Percentiles rank a stretch among this genome's conserved stretches.
These are phyloP conservation scores for Plecturocebus donacophilus DNA, from an alignment of 2,113 vertebrate species.

Conservation along the genomic window DNA sequence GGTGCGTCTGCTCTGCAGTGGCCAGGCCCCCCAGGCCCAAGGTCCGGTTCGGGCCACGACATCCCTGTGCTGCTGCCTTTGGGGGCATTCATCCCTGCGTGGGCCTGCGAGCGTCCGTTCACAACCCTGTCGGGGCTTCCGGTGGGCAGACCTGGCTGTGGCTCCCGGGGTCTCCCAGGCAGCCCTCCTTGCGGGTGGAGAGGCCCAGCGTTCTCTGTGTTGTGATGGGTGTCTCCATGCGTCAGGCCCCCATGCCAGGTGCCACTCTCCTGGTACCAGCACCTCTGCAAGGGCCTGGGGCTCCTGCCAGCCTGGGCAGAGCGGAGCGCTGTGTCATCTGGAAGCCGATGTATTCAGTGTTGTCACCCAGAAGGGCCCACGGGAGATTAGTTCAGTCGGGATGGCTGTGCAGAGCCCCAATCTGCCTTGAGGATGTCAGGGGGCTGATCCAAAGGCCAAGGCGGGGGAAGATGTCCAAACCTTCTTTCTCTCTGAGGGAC, in stretches of 20 bases:
- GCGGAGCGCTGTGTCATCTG: fast-evolving
- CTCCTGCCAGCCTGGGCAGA: neutral
- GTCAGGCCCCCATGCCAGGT: neutral
- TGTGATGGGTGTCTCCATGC: too few relatives aligned
- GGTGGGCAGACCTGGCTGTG: neutral
- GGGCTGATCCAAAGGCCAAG: neutral
- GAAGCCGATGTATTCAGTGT: fast-evolving
- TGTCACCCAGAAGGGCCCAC: neutral
- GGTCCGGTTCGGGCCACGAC: fast-evolving
- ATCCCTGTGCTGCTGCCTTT: neutral
- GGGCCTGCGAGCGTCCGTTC: neutral
- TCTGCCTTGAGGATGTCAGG: neutral
- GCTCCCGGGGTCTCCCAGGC: neutral
- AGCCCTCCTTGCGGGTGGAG: neutral
- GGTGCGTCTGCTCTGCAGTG: neutral
- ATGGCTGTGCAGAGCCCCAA: neutral
- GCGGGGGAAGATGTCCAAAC: neutral
- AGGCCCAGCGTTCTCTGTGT: fast-evolving
- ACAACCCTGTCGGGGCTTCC: neutral
- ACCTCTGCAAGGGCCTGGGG: neutral
- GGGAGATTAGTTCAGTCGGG: neutral
- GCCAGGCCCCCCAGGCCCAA: neutral
- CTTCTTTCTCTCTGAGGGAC: neutral
- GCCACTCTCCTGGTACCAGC: neutral
- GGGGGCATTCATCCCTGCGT: neutral